Conservation (phyloP, 2,113 vertebrate genomes). For the Limanda limanda region DNA sequence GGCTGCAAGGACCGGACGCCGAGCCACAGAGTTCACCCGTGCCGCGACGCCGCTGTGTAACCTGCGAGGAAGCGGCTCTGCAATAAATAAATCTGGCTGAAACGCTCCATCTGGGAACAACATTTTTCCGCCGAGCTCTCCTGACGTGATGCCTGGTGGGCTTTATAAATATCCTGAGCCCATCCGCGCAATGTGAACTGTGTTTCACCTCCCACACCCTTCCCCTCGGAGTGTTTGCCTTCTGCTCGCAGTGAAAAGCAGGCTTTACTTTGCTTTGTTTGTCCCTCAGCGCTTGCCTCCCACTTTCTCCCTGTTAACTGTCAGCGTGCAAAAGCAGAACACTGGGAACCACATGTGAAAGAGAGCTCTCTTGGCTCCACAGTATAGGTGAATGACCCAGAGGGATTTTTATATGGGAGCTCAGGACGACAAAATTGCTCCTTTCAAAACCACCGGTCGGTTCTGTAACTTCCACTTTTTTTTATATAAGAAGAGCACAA, state of each 20-base stretch:
- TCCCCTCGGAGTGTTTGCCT: slow-evolving; percentile 77
- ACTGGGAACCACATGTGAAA: slow-evolving; percentile 79
- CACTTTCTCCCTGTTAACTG: slow-evolving; percentile 77
- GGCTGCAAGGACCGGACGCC: slow-evolving; percentile 45
- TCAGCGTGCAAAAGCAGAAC: slow-evolving; percentile 75
- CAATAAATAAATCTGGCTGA: slow-evolving; percentile 76
- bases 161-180: slow-evolving; percentile 79
- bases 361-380: slow-evolving; percentile 64
- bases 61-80: slow-evolving; percentile 66
- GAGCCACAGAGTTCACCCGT: slow-evolving; percentile 57
- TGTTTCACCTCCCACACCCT: slow-evolving; percentile 80
- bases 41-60: slow-evolving; percentile 73
- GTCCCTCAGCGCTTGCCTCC: slow-evolving; percentile 75
- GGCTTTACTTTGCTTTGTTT: slow-evolving; percentile 80
- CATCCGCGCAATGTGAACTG: slow-evolving; percentile 77
- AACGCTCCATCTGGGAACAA: slow-evolving; percentile 76
- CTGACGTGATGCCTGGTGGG: slow-evolving; percentile 77
- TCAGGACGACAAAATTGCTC: slow-evolving; percentile 29
- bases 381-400: slow-evolving; percentile 61
- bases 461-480: not conserved
- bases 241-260: slow-evolving; percentile 76
- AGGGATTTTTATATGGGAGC: slow-evolving; percentile 39
- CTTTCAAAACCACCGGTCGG: slow-evolving; percentile 5
- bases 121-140: slow-evolving; percentile 73
- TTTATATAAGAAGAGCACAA: not conserved